Percentiles rank a stretch among this genome's conserved stretches.
These are phyloP conservation scores for Hirtodrosophila histrioides DNA, from an alignment of 2,888 invertebrate species.

Conservation along the genomic window DNA sequence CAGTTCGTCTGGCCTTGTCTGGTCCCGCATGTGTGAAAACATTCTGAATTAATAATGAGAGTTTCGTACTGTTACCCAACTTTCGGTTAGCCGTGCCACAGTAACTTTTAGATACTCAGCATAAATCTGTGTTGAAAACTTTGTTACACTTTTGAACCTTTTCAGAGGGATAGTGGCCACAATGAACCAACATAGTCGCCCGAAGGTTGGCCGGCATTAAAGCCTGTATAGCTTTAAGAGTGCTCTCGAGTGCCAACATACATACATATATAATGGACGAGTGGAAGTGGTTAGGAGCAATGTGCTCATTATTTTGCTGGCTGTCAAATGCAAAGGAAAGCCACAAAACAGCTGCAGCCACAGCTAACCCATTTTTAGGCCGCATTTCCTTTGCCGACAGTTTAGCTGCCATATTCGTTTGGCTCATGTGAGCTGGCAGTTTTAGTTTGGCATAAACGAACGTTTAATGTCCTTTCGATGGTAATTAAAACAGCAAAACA, in stretches of 20 bases:
- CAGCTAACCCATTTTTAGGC: constrained; percentile 58
- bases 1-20: background rate
- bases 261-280: background rate
- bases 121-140: constrained; percentile 43
- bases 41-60: constrained; percentile 54
- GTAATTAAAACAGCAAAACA: constrained; percentile 58
- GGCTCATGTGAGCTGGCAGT: constrained; percentile 23
- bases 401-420: constrained; percentile 17
- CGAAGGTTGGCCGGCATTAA: constrained; percentile 14
- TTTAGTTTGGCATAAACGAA: constrained; percentile 28
- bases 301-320: constrained; percentile 28
- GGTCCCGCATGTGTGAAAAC: constrained; percentile 27
- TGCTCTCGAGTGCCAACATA: no score
- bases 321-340: constrained; percentile 15
- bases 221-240: constrained; percentile 1
- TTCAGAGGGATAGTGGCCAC: constrained; percentile 15
- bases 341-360: constrained; percentile 58
- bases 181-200: constrained; percentile 52
- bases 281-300: background rate
- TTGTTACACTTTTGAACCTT: constrained; percentile 36
- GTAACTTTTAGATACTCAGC: constrained; percentile 31
- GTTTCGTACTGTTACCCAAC: constrained; percentile 27
- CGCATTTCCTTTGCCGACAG: constrained; percentile 48
- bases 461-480: constrained; percentile 51
- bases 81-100: constrained; percentile 10